Conservation (phyloP, 2,113 vertebrate species). For the Corythaeola cristata region DNA sequence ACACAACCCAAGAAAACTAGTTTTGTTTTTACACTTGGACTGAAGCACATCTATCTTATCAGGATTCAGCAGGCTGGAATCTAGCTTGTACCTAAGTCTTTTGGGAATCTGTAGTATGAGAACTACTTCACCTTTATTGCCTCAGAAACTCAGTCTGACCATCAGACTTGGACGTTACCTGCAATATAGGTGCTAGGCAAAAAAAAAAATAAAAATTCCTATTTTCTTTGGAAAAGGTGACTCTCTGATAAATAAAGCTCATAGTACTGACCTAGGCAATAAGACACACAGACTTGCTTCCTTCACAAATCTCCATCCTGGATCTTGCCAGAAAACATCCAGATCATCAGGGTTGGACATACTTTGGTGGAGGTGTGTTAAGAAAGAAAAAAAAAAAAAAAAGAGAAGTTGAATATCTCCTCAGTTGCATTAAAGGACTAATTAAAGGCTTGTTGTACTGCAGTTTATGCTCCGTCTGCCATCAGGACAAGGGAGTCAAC, state of each 20-base stretch:
- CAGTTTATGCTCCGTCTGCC: background rate
- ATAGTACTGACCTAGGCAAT: background rate
- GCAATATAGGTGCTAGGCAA: background rate
- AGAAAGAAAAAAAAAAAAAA: background rate
- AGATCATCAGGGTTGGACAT: background rate
- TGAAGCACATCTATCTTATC: background rate
- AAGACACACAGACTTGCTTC: fast-evolving
- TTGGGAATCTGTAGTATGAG: background rate
- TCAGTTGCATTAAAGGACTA: background rate
- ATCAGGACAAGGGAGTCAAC: background rate
- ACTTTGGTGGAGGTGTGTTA: background rate
- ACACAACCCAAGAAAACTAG: background rate
- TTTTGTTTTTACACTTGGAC: background rate
- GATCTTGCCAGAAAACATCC: background rate
- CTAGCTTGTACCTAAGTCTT: background rate
- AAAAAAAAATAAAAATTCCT: background rate
- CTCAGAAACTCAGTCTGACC: background rate
- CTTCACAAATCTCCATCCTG: background rate
- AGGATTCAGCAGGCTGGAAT: background rate
- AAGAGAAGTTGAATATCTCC: background rate
- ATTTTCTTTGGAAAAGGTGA: background rate
- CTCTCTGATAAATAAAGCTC: background rate
- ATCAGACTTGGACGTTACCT: background rate
- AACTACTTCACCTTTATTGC: background rate
- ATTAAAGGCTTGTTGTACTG: background rate